Evolutionary conservation across 2,888 invertebrate species (phyloP).

Genomic region (Mimachlamys varia): DNA sequence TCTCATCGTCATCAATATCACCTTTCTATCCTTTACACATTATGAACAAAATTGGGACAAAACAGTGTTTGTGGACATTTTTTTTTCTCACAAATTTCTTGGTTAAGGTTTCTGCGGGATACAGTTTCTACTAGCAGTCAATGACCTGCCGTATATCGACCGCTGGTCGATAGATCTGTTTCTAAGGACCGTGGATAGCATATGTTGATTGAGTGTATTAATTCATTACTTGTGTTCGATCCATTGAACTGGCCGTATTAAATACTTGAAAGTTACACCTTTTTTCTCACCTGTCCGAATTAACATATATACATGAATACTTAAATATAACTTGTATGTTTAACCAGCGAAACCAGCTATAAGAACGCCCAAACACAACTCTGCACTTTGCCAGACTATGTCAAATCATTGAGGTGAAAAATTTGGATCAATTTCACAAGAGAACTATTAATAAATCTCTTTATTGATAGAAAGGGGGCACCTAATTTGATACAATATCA

Average conservation of each 20-base stretch:
- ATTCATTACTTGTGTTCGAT: background rate
- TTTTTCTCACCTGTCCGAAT: conserved; percentile 5
- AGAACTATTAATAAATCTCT: conserved; percentile 9
- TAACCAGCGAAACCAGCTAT: background rate
- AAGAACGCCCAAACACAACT: background rate
- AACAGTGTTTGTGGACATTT: too few species aligned
- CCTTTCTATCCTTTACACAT: too few species aligned
- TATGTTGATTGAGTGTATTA: background rate
- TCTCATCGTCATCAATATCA: too few species aligned
- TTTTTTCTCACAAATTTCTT: too few species aligned
- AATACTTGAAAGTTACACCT: conserved; percentile 18
- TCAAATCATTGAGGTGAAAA: background rate
- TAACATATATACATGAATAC: conserved; percentile 2
- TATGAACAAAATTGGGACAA: too few species aligned
- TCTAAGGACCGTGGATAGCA: background rate
- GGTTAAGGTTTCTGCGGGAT: too few species aligned
- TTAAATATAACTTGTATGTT: background rate
- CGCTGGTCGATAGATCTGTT: background rate
- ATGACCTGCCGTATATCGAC: background rate
- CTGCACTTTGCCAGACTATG: conserved; percentile 18
- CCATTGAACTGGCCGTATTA: background rate
- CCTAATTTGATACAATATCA: conserved; percentile 1
- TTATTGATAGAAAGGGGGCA: background rate
- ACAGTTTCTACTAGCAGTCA: too few species aligned
- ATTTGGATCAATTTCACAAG: background rate